Evolutionary conservation across 1,140 invertebrate species (phyloP), one percentile per base, ranked within the genome.

Genomic region (Papilio helenus): DNA sequence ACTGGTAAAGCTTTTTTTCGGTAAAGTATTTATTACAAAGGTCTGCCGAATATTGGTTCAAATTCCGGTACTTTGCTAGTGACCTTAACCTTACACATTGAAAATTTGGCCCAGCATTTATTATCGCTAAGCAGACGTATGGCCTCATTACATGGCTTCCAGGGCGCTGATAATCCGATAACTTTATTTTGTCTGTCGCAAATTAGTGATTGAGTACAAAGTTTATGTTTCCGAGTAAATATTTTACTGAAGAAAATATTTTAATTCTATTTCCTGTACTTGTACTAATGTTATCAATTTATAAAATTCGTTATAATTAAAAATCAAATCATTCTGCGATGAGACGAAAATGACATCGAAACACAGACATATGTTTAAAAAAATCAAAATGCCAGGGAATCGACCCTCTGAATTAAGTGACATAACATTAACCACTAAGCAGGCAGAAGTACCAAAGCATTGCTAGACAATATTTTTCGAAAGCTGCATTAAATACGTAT

Each of bases 141-240:
- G 58, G 58, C 58, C 58, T 61, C 58, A 61, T 26, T 61, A 61
- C 10, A 61, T 61, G 58, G 58, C 58, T 61, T 61, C 58, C 9
- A 10, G 23, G 58, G 10, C 58, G 58, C 58, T 26, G 23, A 26
- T 61, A 61, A 61, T 61, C 58, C 23, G 58, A 61, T 61, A 61
- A 61, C 58, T 61, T 23, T 61, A 26, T 61, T 61, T 61, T 26
- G 58, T 61, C 14, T 26, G 23, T 26, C 23, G 58, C 23, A 26
- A 61, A 61, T 61, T 61, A 26, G 10, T n/a, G 23, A 61, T 26
- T 61, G 58, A 26, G 58, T 61, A 61, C 20, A 61, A 26, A 26
- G 58, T 61, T 61, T 23, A 26, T 20, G 20, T 58, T 1, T 10
- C 2, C 58, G 23, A 61, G n/a, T 23, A 58, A 20, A 20, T 23